Percentiles rank a stretch among this genome's conserved stretches.
These are phyloP conservation scores for Myrmophylax atrothorax DNA, from an alignment of 2,113 vertebrate species.

Conservation along the genomic window DNA sequence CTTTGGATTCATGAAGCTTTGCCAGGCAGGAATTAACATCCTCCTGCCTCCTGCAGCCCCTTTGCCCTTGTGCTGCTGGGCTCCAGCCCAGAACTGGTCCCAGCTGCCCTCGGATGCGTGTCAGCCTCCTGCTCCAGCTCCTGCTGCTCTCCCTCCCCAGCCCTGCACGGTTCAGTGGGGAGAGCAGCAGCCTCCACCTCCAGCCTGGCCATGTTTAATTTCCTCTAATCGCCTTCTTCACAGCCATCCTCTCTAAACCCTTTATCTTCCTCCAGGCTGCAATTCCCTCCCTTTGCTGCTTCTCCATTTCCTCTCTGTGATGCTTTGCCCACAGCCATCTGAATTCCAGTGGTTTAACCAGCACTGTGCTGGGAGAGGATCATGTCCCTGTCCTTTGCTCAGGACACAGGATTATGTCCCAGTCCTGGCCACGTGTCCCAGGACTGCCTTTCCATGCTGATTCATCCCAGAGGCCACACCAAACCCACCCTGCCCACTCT, in stretches of 20 bases:
- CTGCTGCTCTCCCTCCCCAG: background rate
- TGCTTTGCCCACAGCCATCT: background rate
- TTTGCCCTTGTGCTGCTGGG: background rate
- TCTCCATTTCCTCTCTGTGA: background rate
- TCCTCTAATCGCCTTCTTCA: constrained; percentile 1
- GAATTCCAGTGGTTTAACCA: background rate
- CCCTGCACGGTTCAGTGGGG: background rate
- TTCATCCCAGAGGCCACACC: background rate
- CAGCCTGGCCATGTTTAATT: background rate
- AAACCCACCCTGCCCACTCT: background rate
- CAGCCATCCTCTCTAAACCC: constrained; percentile 2
- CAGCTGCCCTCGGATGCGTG: fast-evolving
- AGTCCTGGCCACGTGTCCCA: background rate
- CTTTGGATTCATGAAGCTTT: background rate
- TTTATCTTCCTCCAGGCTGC: constrained; percentile 24
- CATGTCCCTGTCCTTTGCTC: background rate
- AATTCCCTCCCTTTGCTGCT: constrained; percentile 2
- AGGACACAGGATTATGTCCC: background rate
- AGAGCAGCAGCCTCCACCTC: background rate
- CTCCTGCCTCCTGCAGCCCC: background rate
- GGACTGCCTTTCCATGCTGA: background rate
- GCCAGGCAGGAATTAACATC: background rate
- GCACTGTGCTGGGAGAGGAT: background rate
- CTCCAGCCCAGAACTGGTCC: background rate
- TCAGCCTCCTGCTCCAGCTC: background rate